Base-by-base conservation (phyloP, 2,797 vertebrate genomes). In the Catamblyrhynchus diadema region DNA sequence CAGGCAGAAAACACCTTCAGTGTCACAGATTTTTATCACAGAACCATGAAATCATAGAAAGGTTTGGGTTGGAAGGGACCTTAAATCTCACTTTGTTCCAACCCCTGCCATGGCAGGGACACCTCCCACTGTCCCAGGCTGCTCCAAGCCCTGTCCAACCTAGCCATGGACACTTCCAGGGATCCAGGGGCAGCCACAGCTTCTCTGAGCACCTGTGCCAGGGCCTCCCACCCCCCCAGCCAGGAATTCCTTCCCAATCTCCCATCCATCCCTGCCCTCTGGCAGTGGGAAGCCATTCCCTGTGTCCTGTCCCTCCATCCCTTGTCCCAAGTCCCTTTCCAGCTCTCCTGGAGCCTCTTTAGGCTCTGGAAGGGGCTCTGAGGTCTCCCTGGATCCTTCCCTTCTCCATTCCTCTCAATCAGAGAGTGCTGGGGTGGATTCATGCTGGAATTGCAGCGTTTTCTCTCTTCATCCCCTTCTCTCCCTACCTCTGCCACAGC, bases 361-460 rank as follows among this genome's bases (percentile, higher is more conserved):
- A 37, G 56, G 23, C 16, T 0, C 56, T 44, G 71, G 5, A 18
- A 82, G 27, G 4, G 4, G 48, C 64, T 70, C 64, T 56, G 24
- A 57, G n/a, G 0, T 51, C 21, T 64, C 44, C 8, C 37, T 39
- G 50, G 24, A 51, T 0, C 37, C 17, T 77, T 69, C 11, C 0
- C 30, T 32, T 70, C 51, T 33, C 44, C 28, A 4, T 51, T 70
- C 10, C 24, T 64, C 44, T 57, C 32, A 4, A 0, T 41, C 17
- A 21, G 59, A 47, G 48, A 28, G 23, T 10, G 39, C 72, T 39
- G 33, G 23, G 57, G 8, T 14, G 30, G 54, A 25, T 73, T 65
- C 89, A 19, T 10, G 20, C 27, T 66, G 57, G 20, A 87, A 71
- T 33, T 7, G 8, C 2, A 16, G 27, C 35, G 0, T n/a, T 69